Conservation (phyloP, 2,113 vertebrate species). For the Castor canadensis region DNA sequence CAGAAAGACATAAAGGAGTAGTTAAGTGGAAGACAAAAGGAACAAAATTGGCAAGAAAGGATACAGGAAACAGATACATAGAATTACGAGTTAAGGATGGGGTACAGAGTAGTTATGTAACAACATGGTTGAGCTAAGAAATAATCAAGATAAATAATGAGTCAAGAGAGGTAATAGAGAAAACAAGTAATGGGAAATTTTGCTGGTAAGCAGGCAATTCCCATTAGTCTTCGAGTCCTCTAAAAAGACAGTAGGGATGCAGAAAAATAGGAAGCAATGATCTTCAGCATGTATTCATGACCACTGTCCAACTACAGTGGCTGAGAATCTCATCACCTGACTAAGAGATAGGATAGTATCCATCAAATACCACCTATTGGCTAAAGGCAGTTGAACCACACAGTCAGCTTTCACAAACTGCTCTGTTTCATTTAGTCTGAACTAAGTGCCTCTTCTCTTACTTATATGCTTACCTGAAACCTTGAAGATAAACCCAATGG, state of each 20-base stretch:
- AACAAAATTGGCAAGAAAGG: not conserved
- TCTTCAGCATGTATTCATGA: not conserved
- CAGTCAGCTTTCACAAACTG: not conserved
- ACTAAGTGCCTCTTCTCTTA: not conserved
- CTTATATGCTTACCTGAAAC: not conserved
- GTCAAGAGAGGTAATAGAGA: not conserved
- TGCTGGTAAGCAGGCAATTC: not conserved
- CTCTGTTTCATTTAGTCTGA: not conserved
- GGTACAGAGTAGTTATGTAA: not conserved
- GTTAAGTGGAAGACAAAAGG: not conserved
- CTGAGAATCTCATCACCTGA: not conserved
- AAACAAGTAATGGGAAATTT: not conserved
- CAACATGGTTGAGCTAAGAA: not conserved
- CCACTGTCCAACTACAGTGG: not conserved
- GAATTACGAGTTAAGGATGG: not conserved
- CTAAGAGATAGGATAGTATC: not conserved
- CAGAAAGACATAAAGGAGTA: not conserved
- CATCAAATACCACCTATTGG: not conserved
- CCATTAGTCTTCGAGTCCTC: not conserved
- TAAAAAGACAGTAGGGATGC: accelerated
- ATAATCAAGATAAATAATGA: no score
- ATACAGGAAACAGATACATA: not conserved
- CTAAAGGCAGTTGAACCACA: not conserved
- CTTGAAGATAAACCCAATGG: not conserved
- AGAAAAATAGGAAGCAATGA: not conserved